phyloP scores from a whole-genome alignment of 2,113 vertebrate species.

The Ceyx melanurus region DNA sequence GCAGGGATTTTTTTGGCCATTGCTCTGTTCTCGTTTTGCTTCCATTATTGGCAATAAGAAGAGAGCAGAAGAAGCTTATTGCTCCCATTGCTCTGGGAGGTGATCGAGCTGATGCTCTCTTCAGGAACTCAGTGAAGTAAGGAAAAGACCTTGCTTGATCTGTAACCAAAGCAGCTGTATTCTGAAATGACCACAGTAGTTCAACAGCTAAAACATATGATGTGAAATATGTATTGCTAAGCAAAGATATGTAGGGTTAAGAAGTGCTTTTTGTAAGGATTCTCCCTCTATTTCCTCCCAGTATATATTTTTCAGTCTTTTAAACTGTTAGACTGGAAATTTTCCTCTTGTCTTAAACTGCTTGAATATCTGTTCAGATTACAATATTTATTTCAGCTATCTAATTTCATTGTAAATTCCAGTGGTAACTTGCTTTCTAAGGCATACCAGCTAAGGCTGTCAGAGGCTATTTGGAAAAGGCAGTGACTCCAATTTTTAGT shows the following conservation, averaged over 20 bases:
- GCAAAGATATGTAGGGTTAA: neutral
- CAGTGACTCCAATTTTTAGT: neutral
- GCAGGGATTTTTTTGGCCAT: neutral
- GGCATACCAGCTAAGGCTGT: neutral
- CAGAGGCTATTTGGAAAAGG: neutral
- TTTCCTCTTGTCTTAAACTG: neutral
- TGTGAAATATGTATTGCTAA: neutral
- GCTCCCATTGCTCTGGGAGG: neutral
- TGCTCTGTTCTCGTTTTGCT: neutral
- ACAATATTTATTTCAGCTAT: neutral
- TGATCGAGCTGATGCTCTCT: neutral
- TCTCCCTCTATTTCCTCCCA: neutral
- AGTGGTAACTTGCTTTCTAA: neutral
- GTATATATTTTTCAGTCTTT: neutral
- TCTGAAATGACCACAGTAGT: neutral
- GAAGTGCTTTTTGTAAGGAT: neutral
- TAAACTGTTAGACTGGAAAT: neutral
- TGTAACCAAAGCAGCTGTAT: neutral
- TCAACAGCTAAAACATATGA: neutral
- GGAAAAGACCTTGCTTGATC: neutral
- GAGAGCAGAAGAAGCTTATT: neutral
- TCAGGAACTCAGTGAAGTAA: neutral
- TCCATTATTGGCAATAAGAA: neutral
- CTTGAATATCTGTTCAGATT: neutral
- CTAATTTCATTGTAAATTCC: neutral